Evolutionary conservation across 2,113 vertebrate species (phyloP), one percentile per base, ranked within the genome.

Genomic region (Rhadina sibilatrix): DNA sequence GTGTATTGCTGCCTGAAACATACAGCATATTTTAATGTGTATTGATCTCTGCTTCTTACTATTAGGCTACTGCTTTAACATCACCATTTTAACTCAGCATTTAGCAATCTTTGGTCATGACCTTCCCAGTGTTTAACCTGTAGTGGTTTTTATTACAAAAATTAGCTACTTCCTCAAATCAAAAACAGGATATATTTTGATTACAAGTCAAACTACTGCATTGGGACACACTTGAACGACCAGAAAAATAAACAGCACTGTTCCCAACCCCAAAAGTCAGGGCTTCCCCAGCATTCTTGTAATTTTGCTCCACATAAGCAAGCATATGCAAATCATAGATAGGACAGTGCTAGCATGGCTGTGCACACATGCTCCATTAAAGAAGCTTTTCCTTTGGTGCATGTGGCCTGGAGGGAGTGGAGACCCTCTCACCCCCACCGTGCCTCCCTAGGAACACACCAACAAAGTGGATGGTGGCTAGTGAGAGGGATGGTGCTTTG

Each of bases 1-100:
- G 84, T 57, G 91, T 97, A 82, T 61, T 56, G 90, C 94, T 96
- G 70, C 76, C 60, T 63, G 42, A 27, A 69, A 89, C 9, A 69
- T 61, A 83, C 8, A 72, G 68, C 37, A 9, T 53, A 74, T 88
- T 93, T 93, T 63, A 63, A 47, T 78, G 70, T 75, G 30, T 46
- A 94, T 76, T n/a, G 31, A 81, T 83, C 49, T 71, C 63, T 84
- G 50, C 61, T 90, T 84, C 53, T 66, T 37, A 27, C 47, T 83
- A 37, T 50, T 86, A 88, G 80, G 44, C 42, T 66, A 68, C 22
- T 40, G 22, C 68, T 65, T 82, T 71, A 82, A 70, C 4, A 60
- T 27, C 33, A 64, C 8, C 30, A 47, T 89, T 94, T 90, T 47
- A 65, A 65, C 35, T 84, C 38, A 37, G n/a, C 15, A 47, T 42